A percentile compares a stretch with the other conserved stretches of the same genome.
Evolutionary conservation across 35 echinoderm and acorn worm species (phyloP).

Genomic region (Patiria miniata): DNA sequence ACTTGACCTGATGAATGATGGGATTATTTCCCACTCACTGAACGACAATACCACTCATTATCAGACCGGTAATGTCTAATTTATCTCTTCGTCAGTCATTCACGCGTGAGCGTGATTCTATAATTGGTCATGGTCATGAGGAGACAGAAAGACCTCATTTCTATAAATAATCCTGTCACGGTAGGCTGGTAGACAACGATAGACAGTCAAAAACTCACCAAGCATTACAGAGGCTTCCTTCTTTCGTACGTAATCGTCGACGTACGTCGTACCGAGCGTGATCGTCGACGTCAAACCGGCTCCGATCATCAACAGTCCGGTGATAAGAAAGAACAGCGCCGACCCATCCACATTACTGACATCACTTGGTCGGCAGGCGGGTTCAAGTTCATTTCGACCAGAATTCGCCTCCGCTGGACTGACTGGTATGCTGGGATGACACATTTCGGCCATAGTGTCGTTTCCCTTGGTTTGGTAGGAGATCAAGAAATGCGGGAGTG

Average conservation of each 20-base stretch:
- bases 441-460: not conserved
- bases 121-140: too few relatives aligned
- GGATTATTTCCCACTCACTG: too few relatives aligned
- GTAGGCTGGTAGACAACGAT: too few relatives aligned
- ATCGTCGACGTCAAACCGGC: conserved; percentile 36
- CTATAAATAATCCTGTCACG: not conserved
- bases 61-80: too few relatives aligned
- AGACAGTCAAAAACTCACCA: conserved; percentile 36
- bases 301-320: conserved; percentile 35
- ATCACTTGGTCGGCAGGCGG: not conserved
- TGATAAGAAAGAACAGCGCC: conserved; percentile 50
- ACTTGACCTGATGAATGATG: too few relatives aligned
- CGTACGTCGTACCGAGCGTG: conserved; percentile 46
- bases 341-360: not conserved
- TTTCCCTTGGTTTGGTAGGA: not conserved
- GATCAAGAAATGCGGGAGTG: conserved; percentile 37
- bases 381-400: not conserved
- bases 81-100: too few relatives aligned
- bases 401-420: not conserved
- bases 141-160: too few relatives aligned
- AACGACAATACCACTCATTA: too few relatives aligned
- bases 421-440: not conserved
- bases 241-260: conserved; percentile 48
- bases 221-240: too few relatives aligned
- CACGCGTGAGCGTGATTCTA: too few relatives aligned